Conservation (phyloP, 1,140 invertebrate genomes). For the Ridgeia piscesae region DNA sequence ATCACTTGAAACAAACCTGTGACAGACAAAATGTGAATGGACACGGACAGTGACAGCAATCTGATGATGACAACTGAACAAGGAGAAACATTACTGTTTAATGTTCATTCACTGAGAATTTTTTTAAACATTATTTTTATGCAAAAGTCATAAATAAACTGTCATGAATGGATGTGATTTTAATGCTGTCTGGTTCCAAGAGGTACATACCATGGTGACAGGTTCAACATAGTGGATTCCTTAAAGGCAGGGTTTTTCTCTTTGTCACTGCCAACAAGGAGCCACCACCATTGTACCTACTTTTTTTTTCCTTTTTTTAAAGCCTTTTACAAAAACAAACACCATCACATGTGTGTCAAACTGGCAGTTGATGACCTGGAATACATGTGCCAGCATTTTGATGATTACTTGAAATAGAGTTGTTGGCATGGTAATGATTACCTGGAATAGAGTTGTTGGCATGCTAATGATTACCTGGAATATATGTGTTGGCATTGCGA, state of each 20-base stretch:
- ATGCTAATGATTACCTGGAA: background rate
- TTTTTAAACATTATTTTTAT: too few species aligned
- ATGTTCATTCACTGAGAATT: too few species aligned
- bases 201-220: background rate
- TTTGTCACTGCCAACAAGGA: conserved; percentile 78
- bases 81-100: too few species aligned
- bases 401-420: too few species aligned
- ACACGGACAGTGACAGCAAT: background rate
- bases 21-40: conserved; percentile 19
- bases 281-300: conserved; percentile 76
- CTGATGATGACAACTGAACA: background rate
- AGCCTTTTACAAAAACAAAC: conserved; percentile 60
- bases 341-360: background rate
- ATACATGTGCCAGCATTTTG: too few species aligned
- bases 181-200: too few species aligned
- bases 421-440: conserved; percentile 72
- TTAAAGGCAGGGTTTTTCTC: conserved; percentile 78
- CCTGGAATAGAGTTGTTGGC: conserved; percentile 42
- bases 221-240: conserved; percentile 67
- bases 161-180: too few species aligned
- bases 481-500: too few species aligned
- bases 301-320: conserved; percentile 68
- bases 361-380: too few species aligned
- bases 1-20: conserved; percentile 61
- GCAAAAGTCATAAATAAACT: too few species aligned